Evolutionary conservation across 2,113 vertebrate species (phyloP).

Genomic region (Trinectes maculatus): DNA sequence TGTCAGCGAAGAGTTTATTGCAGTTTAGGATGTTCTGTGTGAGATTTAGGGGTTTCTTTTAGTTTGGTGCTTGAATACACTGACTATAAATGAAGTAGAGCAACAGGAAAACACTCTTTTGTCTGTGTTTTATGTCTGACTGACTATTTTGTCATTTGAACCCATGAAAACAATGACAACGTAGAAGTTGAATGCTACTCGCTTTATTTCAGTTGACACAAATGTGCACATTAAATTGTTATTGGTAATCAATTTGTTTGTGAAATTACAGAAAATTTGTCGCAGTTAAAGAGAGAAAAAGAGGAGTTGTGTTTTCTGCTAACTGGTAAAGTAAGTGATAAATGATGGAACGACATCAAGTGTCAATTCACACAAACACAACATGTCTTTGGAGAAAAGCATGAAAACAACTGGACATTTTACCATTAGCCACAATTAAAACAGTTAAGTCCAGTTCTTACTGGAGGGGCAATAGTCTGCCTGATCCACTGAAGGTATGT

Average conservation of each 20-base stretch:
- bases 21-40: too few relatives aligned
- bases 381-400: not conserved
- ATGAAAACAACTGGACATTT: not conserved
- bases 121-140: too few relatives aligned
- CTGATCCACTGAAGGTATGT: not conserved
- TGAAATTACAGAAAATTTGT: not conserved
- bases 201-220: not conserved
- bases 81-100: too few relatives aligned
- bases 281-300: not conserved
- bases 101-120: too few relatives aligned
- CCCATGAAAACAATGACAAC: not conserved
- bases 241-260: not conserved
- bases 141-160: too few relatives aligned
- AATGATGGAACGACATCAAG: not conserved
- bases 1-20: too few relatives aligned
- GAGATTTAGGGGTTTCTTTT: too few relatives aligned
- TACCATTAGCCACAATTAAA: too few relatives aligned
- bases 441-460: not conserved
- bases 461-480: not conserved
- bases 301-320: not conserved
- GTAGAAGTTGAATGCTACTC: not conserved
- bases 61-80: too few relatives aligned
- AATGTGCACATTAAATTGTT: not conserved
- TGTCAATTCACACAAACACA: not conserved
- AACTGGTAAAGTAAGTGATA: not conserved